A percentile compares a stretch with the other conserved stretches of the same genome.
Conservation (phyloP, 2,113 vertebrate genomes). For the Daubentonia madagascariensis region DNA sequence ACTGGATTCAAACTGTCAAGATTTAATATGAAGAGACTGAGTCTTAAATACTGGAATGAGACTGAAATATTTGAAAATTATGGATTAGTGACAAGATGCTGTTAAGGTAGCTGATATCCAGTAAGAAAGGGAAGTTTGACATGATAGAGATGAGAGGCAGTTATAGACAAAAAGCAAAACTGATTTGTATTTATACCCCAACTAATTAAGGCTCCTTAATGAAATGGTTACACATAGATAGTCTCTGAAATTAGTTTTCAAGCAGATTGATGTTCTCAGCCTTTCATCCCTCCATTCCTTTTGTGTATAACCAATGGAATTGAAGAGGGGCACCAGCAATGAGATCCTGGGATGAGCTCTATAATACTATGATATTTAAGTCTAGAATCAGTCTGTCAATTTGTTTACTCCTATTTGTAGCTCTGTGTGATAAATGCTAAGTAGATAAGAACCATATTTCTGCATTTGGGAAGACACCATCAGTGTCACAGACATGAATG, state of each 20-base stretch:
- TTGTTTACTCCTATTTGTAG: neutral
- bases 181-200: neutral
- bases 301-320: neutral
- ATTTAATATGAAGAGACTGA: slow-evolving; percentile 20
- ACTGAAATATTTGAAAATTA: neutral
- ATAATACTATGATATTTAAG: neutral
- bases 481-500: slow-evolving; percentile 5
- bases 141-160: neutral
- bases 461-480: neutral
- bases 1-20: neutral
- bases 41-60: slow-evolving; percentile 17
- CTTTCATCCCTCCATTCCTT: neutral
- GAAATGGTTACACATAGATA: neutral
- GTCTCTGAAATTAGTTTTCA: slow-evolving; percentile 35
- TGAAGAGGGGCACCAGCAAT: neutral
- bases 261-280: neutral
- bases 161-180: slow-evolving; percentile 46
- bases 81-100: neutral
- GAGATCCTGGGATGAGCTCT: neutral
- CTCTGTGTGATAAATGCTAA: slow-evolving; percentile 26
- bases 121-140: neutral
- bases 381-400: neutral
- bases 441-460: neutral
- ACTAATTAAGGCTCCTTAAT: neutral
- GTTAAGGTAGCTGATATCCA: neutral